Evolutionary conservation across 2,888 invertebrate species (phyloP), one percentile per base, ranked within the genome.

Genomic region (Brachyptera risi): DNA sequence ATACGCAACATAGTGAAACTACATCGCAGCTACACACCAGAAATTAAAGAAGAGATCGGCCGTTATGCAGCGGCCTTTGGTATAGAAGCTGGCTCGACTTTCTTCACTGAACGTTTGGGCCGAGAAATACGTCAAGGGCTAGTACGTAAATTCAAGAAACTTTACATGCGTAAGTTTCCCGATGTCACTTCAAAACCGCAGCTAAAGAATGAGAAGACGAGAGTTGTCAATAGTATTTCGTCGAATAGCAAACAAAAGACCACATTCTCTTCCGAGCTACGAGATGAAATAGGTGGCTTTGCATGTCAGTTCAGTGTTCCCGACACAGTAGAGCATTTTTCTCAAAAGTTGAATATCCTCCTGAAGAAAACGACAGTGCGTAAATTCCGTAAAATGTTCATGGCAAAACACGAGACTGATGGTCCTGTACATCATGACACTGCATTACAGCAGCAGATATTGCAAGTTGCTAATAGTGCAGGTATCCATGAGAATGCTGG

Each of bases 1-100:
- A 64, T 71, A 5, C 64, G 71, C 24, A 70, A 71, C 63, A 70
- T 71, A 56, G 67, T 71, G 54, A 69, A 68, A 57, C 60, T 64
- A 1, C 67, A 66, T 59, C 64, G 65, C 27, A 61, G 58, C 37
- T 70, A 64, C 58, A 67, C 68, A 3, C 65, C 67, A 24, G 65
- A 69, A 37, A 60, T 68, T 21, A 68, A 69, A 54, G 67, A 68
- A 44, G 69, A 70, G 50, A 70, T 71, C 31, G 71, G 70, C 5
- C 61, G 65, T 23, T 69, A 62, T 65, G 69, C 69, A 27, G 60
- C 62, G 23, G 64, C 66, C 24, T 63, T 65, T 59, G 69, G 71
- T 7, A 50, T 69, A 7, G 69, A 70, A 17, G 65, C 63, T 17
- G 68, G 69, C n/a, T 63, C 65, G 13, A 61, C 62, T 35, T 65